Base-by-base conservation (phyloP, 2,888 invertebrate species). In the Epirrhoe alternata region DNA sequence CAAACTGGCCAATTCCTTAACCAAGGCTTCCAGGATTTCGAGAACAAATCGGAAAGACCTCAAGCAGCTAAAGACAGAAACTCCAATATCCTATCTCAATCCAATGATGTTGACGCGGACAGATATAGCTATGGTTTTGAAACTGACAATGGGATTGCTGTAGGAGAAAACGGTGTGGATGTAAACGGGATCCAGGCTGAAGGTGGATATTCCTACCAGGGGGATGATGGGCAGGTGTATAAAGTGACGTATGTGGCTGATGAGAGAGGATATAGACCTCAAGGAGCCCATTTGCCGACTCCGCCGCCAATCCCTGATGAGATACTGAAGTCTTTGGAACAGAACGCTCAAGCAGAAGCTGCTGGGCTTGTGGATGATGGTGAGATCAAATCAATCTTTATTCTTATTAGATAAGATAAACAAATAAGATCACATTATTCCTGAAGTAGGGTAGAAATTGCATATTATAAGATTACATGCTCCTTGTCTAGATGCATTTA, bases 221-320 rank as follows among this genome's bases (percentile, higher is more conserved):
- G 88, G 62, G 87, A 91, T 68, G 90, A 91, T 74, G 92, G 90
- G 0, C 83, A 90, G 72, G 81, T 85, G 7, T 90, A 92, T 71
- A 87, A 84, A 77, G 85, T 91, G 38, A 84, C 86, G 5, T 92
- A 92, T 67, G 89, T 87, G 0, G 92, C 92, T 59, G 90, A 86
- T 66, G 83, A 89, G 68, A 83, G 75, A 33, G 92, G 92, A 0
- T 91, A 87, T 60, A 84, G 83, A 69, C 88, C 92, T 0, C 80
- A 77, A 33, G 92, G 91, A 7, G 84, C 80, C 33, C 91, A 91
- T 76, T 72, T 92, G 52, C 92, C 92, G 0, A 90, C 90, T 1
- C 86, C 91, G 0, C 90, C 87, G 1, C 90, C 92, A 0, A 88
- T 90, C 50, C 90, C 92, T 0, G 78, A 76, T 6, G 90, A 87